Conservation (phyloP, 2,888 invertebrate genomes). For the Phalera bucephala region DNA sequence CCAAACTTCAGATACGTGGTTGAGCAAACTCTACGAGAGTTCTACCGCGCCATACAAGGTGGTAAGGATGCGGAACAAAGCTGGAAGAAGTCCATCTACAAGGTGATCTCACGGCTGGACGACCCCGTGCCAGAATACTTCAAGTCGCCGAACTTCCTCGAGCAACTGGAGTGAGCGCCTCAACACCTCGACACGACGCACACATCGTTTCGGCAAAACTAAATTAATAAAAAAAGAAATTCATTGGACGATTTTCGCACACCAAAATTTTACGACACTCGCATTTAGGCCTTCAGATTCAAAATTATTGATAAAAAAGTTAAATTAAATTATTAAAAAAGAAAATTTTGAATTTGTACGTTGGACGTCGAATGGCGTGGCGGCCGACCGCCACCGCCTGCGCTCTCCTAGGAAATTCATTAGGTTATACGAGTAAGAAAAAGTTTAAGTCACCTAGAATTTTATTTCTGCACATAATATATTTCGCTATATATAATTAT, state of each 20-base stretch:
- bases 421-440: slow-evolving; percentile 81
- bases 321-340: slow-evolving; percentile 75
- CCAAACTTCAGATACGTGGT: slow-evolving; percentile 98
- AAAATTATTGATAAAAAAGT: slow-evolving; percentile 82
- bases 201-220: slow-evolving; percentile 62
- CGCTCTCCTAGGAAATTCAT: slow-evolving; percentile 80
- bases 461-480: slow-evolving; percentile 84
- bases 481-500: slow-evolving; percentile 83
- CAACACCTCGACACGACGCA: slow-evolving; percentile 49
- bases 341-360: slow-evolving; percentile 71
- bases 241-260: slow-evolving; percentile 79
- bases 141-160: slow-evolving; percentile 99
- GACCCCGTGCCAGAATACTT: slow-evolving; percentile 99
- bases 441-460: slow-evolving; percentile 83
- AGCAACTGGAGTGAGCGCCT: slow-evolving; percentile 93
- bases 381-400: slow-evolving; percentile 40
- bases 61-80: slow-evolving; percentile 99
- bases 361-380: slow-evolving; percentile 68
- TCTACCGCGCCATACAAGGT: slow-evolving; percentile 98
- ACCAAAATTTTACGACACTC: slow-evolving; percentile 86
- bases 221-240: slow-evolving; percentile 52
- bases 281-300: slow-evolving; percentile 87
- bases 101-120: slow-evolving; percentile 99
- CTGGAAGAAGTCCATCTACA: slow-evolving; percentile 99
- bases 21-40: slow-evolving; percentile 98